Conservation (phyloP, 2,888 invertebrate species). For the Lepeophtheirus nordmannii region DNA sequence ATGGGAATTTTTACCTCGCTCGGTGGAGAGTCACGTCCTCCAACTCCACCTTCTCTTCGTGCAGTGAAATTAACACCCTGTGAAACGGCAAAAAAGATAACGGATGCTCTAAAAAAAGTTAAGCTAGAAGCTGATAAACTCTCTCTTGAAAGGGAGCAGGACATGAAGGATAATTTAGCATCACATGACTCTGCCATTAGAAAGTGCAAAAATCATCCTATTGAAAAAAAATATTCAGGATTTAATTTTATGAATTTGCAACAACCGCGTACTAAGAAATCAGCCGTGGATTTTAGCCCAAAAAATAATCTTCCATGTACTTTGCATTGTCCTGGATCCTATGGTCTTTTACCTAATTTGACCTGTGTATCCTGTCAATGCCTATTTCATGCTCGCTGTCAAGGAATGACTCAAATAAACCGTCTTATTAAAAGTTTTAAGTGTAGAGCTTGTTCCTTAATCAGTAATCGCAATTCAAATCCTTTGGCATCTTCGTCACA, state of each 20-base stretch:
- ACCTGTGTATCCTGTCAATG: slow-evolving; percentile 1
- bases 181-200: slow-evolving; percentile 22
- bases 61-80: slow-evolving; percentile 8
- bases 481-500: neutral
- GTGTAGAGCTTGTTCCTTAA: neutral
- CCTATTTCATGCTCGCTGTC: slow-evolving; percentile 12
- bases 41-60: slow-evolving; percentile 21
- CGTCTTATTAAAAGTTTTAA: neutral
- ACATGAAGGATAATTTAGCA: slow-evolving; percentile 20
- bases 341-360: slow-evolving; percentile 6
- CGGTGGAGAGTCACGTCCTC: slow-evolving; percentile 11
- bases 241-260: neutral
- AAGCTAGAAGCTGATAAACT: slow-evolving; percentile 8
- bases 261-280: neutral
- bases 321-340: slow-evolving; percentile 1
- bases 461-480: neutral
- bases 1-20: slow-evolving; percentile 8
- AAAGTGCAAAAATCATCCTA: slow-evolving; percentile 8
- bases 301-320: neutral
- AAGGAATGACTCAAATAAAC: slow-evolving; percentile 1
- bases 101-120: neutral
- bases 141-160: neutral
- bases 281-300: neutral
- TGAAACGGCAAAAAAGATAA: slow-evolving; percentile 15
- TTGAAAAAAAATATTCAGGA: neutral